phyloP scores from a whole-genome alignment of 2,797 vertebrate genomes.

The Parotocinclus haroldoi region DNA sequence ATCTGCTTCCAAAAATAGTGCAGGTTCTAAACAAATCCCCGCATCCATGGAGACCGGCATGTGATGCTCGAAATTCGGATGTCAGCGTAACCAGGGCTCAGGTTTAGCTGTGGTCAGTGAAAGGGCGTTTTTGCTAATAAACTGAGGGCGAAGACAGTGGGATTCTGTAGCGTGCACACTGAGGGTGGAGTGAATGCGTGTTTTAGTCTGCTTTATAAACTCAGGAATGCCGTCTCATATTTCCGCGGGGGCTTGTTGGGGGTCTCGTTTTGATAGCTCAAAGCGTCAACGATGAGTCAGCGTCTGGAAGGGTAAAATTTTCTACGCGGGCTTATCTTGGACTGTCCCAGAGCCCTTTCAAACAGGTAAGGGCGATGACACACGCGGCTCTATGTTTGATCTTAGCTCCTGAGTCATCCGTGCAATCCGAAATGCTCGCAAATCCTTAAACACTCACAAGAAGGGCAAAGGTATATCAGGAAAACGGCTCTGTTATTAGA shows the following conservation, averaged over 20 bases:
- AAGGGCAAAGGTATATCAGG: too few relatives aligned
- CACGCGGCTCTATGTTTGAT: constrained; percentile 9
- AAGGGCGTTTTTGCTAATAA: constrained; percentile 38
- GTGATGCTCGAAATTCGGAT: constrained; percentile 34
- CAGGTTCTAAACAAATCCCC: constrained; percentile 25
- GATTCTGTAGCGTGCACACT: constrained; percentile 3
- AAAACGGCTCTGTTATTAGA: too few relatives aligned
- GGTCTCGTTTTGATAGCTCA: constrained; percentile 21
- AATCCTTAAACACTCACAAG: neutral
- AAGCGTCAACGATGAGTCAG: constrained; percentile 35
- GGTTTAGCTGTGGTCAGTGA: constrained; percentile 35
- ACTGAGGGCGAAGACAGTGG: constrained; percentile 28
- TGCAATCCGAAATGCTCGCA: neutral
- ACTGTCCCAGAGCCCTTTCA: constrained; percentile 4
- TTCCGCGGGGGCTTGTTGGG: neutral
- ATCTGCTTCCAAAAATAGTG: constrained; percentile 17
- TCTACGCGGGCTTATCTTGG: constrained; percentile 8
- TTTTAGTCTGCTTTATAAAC: neutral
- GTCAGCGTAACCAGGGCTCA: constrained; percentile 33
- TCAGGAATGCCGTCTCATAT: constrained; percentile 13
- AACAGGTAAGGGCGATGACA: constrained; percentile 35
- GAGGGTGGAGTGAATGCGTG: constrained; percentile 14
- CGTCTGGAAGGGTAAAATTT: constrained; percentile 29
- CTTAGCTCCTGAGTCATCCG: constrained; percentile 6
- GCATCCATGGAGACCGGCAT: constrained; percentile 32